Evolutionary conservation across 2,797 vertebrate species (phyloP).

Genomic region (Crenichthys baileyi): DNA sequence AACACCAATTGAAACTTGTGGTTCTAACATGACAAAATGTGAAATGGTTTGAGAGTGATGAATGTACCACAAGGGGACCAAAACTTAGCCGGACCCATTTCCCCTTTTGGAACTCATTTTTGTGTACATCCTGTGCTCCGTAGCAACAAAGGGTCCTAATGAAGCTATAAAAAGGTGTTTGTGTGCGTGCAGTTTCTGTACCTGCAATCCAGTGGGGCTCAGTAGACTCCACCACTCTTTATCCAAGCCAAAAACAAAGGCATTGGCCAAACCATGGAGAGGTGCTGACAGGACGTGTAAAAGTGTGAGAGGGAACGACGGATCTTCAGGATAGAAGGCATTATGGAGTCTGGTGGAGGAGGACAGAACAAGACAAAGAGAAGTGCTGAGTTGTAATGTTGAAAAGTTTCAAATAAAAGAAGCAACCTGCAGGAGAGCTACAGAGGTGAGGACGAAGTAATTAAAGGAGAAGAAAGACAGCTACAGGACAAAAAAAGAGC

Average conservation of each 20-base stretch:
- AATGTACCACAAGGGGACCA: not conserved
- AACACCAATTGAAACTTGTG: not conserved
- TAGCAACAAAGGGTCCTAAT: not conserved
- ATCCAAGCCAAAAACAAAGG: slow-evolving; percentile 84
- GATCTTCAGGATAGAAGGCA: slow-evolving; percentile 78
- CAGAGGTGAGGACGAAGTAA: slow-evolving; percentile 41
- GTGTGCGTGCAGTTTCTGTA: slow-evolving; percentile 49
- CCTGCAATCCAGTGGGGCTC: slow-evolving; percentile 82
- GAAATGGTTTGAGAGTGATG: not conserved
- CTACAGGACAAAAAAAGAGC: slow-evolving; percentile 21
- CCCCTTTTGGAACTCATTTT: not conserved
- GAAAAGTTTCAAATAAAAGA: slow-evolving; percentile 55
- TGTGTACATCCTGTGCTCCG: not conserved
- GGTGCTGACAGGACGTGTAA: slow-evolving; percentile 85
- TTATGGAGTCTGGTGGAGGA: slow-evolving; percentile 80
- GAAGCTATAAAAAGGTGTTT: not conserved
- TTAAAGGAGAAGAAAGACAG: slow-evolving; percentile 43
- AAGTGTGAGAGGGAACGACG: slow-evolving; percentile 82
- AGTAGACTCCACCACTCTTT: slow-evolving; percentile 83
- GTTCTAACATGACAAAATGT: not conserved
- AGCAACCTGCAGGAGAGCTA: slow-evolving; percentile 41
- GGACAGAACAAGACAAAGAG: slow-evolving; percentile 20
- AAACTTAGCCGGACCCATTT: not conserved
- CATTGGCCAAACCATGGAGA: slow-evolving; percentile 85
- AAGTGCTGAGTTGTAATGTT: slow-evolving; percentile 38